Percentiles rank a stretch among this genome's conserved stretches.
Evolutionary conservation across 2,113 vertebrate species (phyloP).

Genomic region (Hippocampus comes): DNA sequence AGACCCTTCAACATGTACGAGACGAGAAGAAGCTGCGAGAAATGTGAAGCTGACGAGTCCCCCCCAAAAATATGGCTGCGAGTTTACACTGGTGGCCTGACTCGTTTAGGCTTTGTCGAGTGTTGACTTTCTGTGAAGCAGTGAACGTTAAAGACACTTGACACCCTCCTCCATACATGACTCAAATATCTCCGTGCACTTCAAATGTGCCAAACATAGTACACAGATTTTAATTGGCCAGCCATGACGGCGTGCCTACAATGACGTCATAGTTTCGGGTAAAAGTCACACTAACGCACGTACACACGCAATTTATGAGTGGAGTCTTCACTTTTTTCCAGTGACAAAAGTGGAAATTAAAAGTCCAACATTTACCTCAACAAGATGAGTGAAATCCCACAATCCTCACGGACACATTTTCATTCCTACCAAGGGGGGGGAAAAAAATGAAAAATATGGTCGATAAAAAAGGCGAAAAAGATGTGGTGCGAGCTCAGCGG

Average conservation of each 20-base stretch:
- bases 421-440: constrained; percentile 51
- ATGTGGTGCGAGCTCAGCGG: constrained; percentile 36
- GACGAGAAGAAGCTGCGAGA: not conserved
- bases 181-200: not conserved
- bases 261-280: not conserved
- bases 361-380: constrained; percentile 51
- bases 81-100: not conserved
- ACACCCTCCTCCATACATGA: not conserved
- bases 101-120: not conserved
- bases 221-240: not conserved
- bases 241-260: not conserved
- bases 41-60: not conserved
- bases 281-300: not conserved
- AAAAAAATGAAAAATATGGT: constrained; percentile 12
- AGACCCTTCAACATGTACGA: too few relatives aligned
- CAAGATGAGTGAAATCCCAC: constrained; percentile 25
- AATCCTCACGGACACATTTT: constrained; percentile 41
- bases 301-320: too few relatives aligned
- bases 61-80: not conserved
- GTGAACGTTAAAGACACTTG: not conserved
- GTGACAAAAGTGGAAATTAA: not conserved
- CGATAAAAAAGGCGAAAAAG: constrained; percentile 10
- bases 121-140: not conserved
- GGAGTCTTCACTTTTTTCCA: not conserved
- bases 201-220: not conserved